Percentiles rank a stretch among this genome's conserved stretches.
Conservation (phyloP, 1,140 invertebrate genomes). For the Paralvinella palmiformis region DNA sequence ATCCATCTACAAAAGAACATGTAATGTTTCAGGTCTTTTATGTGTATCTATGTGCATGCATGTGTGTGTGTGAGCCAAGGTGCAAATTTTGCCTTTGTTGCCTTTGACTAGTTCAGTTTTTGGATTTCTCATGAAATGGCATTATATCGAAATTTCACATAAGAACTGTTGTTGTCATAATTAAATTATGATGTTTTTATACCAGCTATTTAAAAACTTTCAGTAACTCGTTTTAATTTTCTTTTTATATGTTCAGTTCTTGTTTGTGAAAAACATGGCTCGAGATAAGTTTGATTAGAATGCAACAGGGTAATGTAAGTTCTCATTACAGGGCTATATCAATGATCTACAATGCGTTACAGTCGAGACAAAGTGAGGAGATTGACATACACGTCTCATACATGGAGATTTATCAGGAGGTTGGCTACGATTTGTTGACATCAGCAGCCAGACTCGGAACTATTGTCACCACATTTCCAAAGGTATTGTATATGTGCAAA, state of each 20-base stretch:
- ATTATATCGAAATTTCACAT: too few species aligned
- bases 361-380: constrained; percentile 25
- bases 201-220: background rate
- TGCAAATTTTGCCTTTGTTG: too few species aligned
- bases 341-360: constrained; percentile 39
- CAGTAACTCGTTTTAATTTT: too few species aligned
- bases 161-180: background rate
- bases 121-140: too few species aligned
- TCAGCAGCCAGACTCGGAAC: constrained; percentile 23
- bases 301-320: background rate
- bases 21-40: too few species aligned
- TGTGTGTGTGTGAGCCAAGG: too few species aligned
- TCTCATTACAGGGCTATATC: constrained; percentile 33
- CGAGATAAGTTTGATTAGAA: background rate
- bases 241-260: too few species aligned
- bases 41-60: too few species aligned
- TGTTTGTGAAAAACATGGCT: too few species aligned
- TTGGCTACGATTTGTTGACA: constrained; percentile 22
- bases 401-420: constrained; percentile 25
- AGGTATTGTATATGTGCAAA: constrained; percentile 30
- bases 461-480: constrained; percentile 38
- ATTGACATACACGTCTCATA: constrained; percentile 26
- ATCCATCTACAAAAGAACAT: too few species aligned
- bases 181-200: background rate
- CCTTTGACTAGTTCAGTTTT: too few species aligned